A percentile compares a stretch with the other conserved stretches of the same genome.
These are phyloP conservation scores for Taenioides sp. DNA, from an alignment of 2,797 vertebrate species.

Conservation along the genomic window DNA sequence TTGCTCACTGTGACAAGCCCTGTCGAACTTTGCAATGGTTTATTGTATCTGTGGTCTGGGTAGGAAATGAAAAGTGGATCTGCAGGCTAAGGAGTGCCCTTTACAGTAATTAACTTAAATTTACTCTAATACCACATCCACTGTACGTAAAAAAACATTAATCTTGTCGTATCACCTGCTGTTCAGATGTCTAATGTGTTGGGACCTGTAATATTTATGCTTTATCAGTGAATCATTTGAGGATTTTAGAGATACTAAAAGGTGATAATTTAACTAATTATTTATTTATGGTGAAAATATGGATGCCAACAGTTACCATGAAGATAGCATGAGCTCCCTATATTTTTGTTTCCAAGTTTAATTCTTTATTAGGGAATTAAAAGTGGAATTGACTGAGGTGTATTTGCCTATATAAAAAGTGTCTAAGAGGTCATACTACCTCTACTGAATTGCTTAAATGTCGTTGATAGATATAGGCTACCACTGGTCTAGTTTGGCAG, in stretches of 20 bases:
- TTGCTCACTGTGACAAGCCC: constrained; percentile 18
- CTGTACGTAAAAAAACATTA: constrained; percentile 24
- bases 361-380: not conserved
- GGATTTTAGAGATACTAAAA: not conserved
- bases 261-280: not conserved
- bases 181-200: constrained; percentile 24
- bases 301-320: not conserved
- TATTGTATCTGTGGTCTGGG: constrained; percentile 39
- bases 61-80: constrained; percentile 37
- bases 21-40: constrained; percentile 12
- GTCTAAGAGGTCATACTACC: too few relatives aligned
- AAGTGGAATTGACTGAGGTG: not conserved
- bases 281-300: not conserved
- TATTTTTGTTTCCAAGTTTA: not conserved
- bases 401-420: too few relatives aligned
- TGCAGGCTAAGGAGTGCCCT: constrained; percentile 56
- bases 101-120: constrained; percentile 39
- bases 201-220: constrained; percentile 4
- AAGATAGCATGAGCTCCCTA: not conserved
- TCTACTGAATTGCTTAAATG: too few relatives aligned
- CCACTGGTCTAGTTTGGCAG: too few relatives aligned
- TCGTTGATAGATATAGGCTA: too few relatives aligned
- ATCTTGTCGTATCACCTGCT: constrained; percentile 29
- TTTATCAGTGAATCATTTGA: not conserved
- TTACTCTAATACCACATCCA: constrained; percentile 7